Evolutionary conservation across 35 echinoderm and acorn worm genomes (phyloP), one percentile per base, ranked within the genome.

Genomic region (Heliocidaris erythrogramma): DNA sequence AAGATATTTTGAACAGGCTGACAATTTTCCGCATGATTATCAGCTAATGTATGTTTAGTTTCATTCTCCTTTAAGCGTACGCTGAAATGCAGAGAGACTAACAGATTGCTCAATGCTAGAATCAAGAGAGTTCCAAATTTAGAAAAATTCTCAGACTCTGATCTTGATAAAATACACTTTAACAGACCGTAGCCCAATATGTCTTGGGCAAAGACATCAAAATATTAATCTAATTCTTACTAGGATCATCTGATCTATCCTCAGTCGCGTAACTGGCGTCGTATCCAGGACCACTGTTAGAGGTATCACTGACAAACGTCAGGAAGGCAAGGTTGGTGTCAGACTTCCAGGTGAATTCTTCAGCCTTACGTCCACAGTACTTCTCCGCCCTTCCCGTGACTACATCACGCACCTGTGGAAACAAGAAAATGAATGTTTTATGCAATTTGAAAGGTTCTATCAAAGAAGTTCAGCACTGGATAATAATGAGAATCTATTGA

Each of bases 271-370:
- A 97, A 0, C 35, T 60, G 2, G 93, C 96, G 14, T 52, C 14
- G 56, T 94, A 97, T 11, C 96, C 96, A 29, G 92, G 69, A 50
- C 42, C 95, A 30, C 30, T 49, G 13, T 86, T 85, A 18, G 71
- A 30, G 3, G 31, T 88, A 50, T 97, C 95, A 18, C 95, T 96
- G 48, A 86, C 27, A 60, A 97, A 97, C 50, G 85, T 96, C 65
- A 94, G 60, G 47, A 97, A 94, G n/a, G 96, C 95, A 0, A 97
- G 93, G 18, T 97, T 97, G 94, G 92, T 91, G 16, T 94, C 47
- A 0, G 96, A 97, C 21, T 30, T 86, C 96, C 96, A 97, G 1
- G 21, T 93, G 30, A 97, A 92, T 0, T 95, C 88, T 35, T 86
- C 49, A n/a, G 50, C 21, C 8, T 35, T n/a, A 5, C 49, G 47